Evolutionary conservation across 1,140 invertebrate genomes (phyloP).

Genomic region (Zophobas atratus): DNA sequence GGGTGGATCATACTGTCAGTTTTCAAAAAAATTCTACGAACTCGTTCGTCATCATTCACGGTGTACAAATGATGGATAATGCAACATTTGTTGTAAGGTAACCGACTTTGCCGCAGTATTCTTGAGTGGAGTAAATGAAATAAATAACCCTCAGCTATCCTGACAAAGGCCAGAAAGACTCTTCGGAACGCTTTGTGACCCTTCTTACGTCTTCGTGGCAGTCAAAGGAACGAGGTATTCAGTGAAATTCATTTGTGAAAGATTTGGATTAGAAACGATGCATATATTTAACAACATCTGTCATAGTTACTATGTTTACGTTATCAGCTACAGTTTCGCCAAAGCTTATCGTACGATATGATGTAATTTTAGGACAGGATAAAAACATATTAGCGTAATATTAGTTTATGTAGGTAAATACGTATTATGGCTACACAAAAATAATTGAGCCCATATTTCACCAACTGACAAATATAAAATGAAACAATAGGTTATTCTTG

Average conservation of each 20-base stretch:
- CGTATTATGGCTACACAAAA: no score
- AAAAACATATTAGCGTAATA: no score
- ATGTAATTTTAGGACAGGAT: no score
- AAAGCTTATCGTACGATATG: no score
- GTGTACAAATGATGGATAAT: slow-evolving; percentile 33
- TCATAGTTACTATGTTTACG: no score
- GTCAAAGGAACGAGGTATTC: slow-evolving; percentile 5
- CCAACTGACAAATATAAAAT: no score
- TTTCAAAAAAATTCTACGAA: slow-evolving; percentile 16
- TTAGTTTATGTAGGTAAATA: no score
- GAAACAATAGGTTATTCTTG: no score
- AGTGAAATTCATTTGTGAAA: not conserved
- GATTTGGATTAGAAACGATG: no score
- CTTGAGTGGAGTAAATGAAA: slow-evolving; percentile 32
- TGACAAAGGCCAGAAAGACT: slow-evolving; percentile 10
- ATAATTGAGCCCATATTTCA: no score
- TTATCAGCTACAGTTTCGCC: no score
- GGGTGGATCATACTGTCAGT: slow-evolving; percentile 17
- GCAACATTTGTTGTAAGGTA: slow-evolving; percentile 35
- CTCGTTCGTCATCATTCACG: slow-evolving; percentile 31
- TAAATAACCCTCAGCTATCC: slow-evolving; percentile 5
- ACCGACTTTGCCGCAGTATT: slow-evolving; percentile 16
- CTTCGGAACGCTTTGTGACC: slow-evolving; percentile 2
- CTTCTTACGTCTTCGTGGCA: slow-evolving; percentile 3
- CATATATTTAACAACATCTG: no score